Conservation (phyloP, 2,797 vertebrate genomes). For the Acanthurus leucopareius region DNA sequence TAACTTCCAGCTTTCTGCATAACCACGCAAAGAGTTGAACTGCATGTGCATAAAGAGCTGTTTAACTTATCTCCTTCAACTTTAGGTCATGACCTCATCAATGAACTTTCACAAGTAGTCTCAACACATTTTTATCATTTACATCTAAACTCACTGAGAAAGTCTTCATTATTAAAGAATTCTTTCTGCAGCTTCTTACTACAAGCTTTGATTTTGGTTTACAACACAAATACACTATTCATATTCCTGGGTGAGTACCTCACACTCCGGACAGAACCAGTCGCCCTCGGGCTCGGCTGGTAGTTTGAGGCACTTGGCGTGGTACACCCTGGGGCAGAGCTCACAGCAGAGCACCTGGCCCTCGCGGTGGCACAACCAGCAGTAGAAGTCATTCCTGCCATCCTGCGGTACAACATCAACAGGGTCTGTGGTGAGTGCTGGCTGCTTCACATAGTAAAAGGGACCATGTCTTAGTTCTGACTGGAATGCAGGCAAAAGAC, state of each 20-base stretch:
- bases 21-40: no score
- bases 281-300: slow-evolving; percentile 94
- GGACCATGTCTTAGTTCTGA: slow-evolving; percentile 99
- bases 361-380: slow-evolving; percentile 99
- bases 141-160: slow-evolving; percentile 6
- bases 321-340: slow-evolving; percentile 99
- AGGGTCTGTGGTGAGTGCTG: slow-evolving; percentile 94
- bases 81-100: no score
- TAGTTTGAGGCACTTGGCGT: slow-evolving; percentile 99
- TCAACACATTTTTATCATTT: slow-evolving; percentile 2
- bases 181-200: background rate
- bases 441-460: slow-evolving; percentile 99
- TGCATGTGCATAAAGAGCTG: no score
- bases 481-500: slow-evolving; percentile 98
- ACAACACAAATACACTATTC: slow-evolving; percentile 22
- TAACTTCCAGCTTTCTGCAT: no score
- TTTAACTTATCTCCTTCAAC: no score
- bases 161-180: slow-evolving; percentile 5
- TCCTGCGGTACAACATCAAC: slow-evolving; percentile 99
- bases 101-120: no score
- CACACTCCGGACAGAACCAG: slow-evolving; percentile 98
- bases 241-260: slow-evolving; percentile 82
- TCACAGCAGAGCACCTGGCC: slow-evolving; percentile 99
- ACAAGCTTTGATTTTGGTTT: slow-evolving; percentile 6
- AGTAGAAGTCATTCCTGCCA: slow-evolving; percentile 99